phyloP scores from a whole-genome alignment of 1,140 invertebrate species.

The Akabosia matsudoensis region DNA sequence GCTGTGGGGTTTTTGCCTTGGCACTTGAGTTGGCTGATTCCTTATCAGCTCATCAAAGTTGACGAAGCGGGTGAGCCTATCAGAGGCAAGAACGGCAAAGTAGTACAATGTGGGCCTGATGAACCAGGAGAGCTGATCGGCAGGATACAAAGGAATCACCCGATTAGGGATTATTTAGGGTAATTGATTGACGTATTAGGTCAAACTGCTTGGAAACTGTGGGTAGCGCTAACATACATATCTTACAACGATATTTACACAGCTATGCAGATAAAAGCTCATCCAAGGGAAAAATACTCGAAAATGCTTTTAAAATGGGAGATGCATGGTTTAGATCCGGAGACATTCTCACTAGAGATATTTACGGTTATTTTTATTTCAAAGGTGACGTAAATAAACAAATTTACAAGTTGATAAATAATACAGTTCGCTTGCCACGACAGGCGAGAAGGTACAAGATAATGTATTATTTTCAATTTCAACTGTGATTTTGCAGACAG shows the following conservation, averaged over 20 bases:
- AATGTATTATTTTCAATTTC: slow-evolving; percentile 46
- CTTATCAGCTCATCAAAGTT: slow-evolving; percentile 80
- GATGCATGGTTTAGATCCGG: slow-evolving; percentile 51
- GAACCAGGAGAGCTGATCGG: slow-evolving; percentile 96
- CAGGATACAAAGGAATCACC: slow-evolving; percentile 81
- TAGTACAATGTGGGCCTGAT: slow-evolving; percentile 54
- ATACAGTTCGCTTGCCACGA: too few species aligned
- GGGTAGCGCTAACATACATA: too few species aligned
- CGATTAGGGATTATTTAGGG: slow-evolving; percentile 51
- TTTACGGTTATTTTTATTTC: slow-evolving; percentile 39
- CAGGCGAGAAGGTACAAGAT: too few species aligned
- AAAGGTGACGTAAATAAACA: slow-evolving; percentile 3
- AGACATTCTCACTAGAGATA: slow-evolving; percentile 59
- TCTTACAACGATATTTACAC: not conserved
- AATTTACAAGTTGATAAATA: not conserved
- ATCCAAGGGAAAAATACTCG: slow-evolving; percentile 69
- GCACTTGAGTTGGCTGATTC: slow-evolving; percentile 74
- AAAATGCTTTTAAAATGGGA: slow-evolving; percentile 67
- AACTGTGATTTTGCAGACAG: slow-evolving; percentile 80
- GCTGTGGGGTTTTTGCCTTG: slow-evolving; percentile 92
- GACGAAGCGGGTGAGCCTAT: slow-evolving; percentile 65
- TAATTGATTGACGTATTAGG: not conserved
- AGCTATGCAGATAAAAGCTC: slow-evolving; percentile 79
- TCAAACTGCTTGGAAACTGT: too few species aligned
- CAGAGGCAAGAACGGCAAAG: slow-evolving; percentile 64